Evolutionary conservation across 2,888 invertebrate genomes (phyloP).

Genomic region (Piscicola geometra): DNA sequence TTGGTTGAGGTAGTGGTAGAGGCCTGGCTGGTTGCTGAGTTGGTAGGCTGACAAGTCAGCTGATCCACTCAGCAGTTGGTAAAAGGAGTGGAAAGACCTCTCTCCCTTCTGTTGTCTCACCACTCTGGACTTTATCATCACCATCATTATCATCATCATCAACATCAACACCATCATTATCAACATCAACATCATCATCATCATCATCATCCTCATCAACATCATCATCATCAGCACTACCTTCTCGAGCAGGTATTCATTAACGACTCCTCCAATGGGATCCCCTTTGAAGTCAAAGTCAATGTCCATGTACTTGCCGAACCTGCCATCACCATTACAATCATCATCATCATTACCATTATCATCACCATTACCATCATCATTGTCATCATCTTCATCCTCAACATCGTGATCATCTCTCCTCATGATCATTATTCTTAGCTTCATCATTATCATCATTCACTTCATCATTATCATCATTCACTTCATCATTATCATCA

Average conservation of each 20-base stretch:
- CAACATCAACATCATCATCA: not conserved
- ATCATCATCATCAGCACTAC: constrained; percentile 45
- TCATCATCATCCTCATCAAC: not conserved
- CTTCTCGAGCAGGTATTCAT: constrained; percentile 92
- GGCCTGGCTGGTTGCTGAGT: constrained; percentile 67
- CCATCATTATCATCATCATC: constrained; percentile 39
- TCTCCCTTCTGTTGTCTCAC: constrained; percentile 88
- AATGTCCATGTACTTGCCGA: constrained; percentile 83
- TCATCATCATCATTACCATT: constrained; percentile 97
- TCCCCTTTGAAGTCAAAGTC: constrained; percentile 86
- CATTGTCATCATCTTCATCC: no score
- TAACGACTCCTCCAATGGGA: constrained; percentile 77
- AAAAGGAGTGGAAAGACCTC: constrained; percentile 94
- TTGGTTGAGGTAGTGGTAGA: constrained; percentile 78
- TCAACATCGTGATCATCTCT: no score
- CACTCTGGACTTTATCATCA: constrained; percentile 69
- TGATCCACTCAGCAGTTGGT: constrained; percentile 61
- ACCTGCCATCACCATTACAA: constrained; percentile 82
- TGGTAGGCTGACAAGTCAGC: constrained; percentile 62
- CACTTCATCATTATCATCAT: no score
- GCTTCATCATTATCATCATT: no score
- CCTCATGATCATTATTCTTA: no score
- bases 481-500: no score
- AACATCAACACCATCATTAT: no score
- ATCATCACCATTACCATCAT: constrained; percentile 97